Conservation (phyloP, 64 coral and sea anemone species). For the Stichodactyla helianthus region DNA sequence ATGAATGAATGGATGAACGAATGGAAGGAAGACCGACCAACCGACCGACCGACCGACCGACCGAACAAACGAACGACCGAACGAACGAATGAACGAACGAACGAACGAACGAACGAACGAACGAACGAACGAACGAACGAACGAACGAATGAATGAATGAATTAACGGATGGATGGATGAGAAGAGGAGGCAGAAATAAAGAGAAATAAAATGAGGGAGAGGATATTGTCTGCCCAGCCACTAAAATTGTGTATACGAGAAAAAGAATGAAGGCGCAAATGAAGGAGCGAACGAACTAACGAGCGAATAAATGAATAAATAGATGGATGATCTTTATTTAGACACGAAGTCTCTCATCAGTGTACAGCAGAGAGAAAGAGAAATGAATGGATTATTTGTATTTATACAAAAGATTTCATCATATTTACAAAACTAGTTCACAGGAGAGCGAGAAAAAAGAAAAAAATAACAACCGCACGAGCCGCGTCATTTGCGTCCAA, state of each 20-base stretch:
- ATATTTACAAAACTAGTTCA: too few species aligned
- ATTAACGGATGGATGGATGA: background rate
- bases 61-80: background rate
- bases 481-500: background rate
- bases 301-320: background rate
- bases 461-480: background rate
- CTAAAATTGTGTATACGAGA: too few species aligned
- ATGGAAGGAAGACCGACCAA: too few species aligned
- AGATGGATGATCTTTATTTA: too few species aligned
- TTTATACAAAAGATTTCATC: too few species aligned
- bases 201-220: background rate
- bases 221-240: background rate
- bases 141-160: background rate
- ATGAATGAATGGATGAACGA: too few species aligned
- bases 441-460: background rate
- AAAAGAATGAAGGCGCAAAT: background rate
- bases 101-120: background rate
- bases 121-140: background rate
- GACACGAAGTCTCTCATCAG: too few species aligned
- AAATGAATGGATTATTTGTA: too few species aligned
- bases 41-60: background rate
- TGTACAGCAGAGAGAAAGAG: too few species aligned
- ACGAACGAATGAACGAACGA: background rate
- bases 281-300: background rate
- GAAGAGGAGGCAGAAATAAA: background rate